phyloP scores from a whole-genome alignment of 1,140 invertebrate genomes.

The Copidosoma floridanum region DNA sequence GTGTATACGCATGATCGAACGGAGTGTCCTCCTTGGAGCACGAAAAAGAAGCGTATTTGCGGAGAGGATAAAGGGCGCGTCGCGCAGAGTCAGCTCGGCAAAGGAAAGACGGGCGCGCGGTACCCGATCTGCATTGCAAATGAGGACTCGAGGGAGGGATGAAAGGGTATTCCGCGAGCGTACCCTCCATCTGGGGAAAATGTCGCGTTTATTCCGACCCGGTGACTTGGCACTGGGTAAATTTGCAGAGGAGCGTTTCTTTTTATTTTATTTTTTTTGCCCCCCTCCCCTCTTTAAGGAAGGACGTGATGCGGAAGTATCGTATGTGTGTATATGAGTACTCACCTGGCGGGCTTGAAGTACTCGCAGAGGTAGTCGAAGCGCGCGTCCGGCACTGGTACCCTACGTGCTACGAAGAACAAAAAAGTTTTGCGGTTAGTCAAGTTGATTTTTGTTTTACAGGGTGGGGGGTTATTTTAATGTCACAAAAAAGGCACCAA shows the following conservation, averaged over 20 bases:
- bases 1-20: no score
- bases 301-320: no score
- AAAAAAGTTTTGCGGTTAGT: constrained; percentile 29
- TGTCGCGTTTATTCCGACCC: no score
- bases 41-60: no score
- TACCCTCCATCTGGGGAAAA: no score
- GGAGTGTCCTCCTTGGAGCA: no score
- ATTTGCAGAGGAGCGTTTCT: no score
- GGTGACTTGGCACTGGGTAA: not conserved
- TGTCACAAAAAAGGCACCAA: not conserved
- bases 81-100: not conserved
- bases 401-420: constrained; percentile 73
- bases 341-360: constrained; percentile 92
- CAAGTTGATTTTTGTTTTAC: constrained; percentile 1
- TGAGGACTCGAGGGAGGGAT: no score
- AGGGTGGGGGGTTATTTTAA: not conserved
- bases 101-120: not conserved
- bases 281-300: no score
- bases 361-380: constrained; percentile 92
- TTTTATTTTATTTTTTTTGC: no score
- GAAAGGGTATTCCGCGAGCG: no score
- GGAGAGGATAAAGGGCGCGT: no score
- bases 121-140: constrained; percentile 56
- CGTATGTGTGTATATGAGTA: not conserved
- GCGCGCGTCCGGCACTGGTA: constrained; percentile 94